phyloP scores from a whole-genome alignment of 1,140 invertebrate genomes.

The Armadillidium nasatum region DNA sequence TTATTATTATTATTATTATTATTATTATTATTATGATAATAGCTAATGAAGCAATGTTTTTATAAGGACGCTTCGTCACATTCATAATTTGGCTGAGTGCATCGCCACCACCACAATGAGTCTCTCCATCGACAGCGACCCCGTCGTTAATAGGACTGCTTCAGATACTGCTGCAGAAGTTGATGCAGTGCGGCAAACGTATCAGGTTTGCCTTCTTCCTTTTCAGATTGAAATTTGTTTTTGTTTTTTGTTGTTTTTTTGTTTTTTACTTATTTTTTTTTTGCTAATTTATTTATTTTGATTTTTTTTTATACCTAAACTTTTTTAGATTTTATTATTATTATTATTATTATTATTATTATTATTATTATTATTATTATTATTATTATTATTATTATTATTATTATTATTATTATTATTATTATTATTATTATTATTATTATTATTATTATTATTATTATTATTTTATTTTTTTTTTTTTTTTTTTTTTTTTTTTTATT shows the following conservation, averaged over 20 bases:
- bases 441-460: no score
- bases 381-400: no score
- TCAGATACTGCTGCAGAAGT: conserved; percentile 33
- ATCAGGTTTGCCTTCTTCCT: not conserved
- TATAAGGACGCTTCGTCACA: conserved; percentile 36
- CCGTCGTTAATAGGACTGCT: conserved; percentile 7
- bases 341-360: no score
- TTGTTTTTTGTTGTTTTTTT: not conserved
- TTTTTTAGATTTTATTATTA: no score
- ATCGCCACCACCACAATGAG: conserved; percentile 33
- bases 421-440: no score
- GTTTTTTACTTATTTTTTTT: not conserved
- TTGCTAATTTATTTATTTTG: not conserved
- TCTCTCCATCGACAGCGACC: conserved; percentile 24
- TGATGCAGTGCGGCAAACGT: conserved; percentile 28
- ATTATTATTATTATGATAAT: no score
- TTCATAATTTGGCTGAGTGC: conserved; percentile 34
- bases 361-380: no score
- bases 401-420: no score
- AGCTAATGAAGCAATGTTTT: no score
- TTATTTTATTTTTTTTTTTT: no score
- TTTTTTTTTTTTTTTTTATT: no score
- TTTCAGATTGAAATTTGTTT: not conserved
- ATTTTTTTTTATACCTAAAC: not conserved
- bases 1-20: not conserved